phyloP scores from a whole-genome alignment of 2,888 invertebrate species.

The Polyommatus iphigenia region DNA sequence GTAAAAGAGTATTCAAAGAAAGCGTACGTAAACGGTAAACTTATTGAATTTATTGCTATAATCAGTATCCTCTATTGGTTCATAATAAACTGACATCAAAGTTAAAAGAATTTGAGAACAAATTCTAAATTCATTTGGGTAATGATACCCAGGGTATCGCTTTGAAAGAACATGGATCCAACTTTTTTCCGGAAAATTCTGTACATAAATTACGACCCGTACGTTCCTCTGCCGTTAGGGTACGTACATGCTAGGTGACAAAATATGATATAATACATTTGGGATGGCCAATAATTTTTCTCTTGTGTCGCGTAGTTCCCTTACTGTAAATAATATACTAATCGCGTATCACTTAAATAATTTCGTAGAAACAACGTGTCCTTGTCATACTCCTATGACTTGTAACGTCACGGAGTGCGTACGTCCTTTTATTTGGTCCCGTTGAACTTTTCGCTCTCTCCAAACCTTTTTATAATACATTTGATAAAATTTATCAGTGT shows the following conservation, averaged over 20 bases:
- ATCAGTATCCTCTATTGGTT: constrained; percentile 24
- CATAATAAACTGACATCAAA: constrained; percentile 27
- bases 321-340: no score
- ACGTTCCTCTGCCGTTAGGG: constrained; percentile 65
- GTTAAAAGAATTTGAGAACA: constrained; percentile 20
- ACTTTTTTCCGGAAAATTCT: constrained; percentile 69
- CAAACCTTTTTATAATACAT: constrained; percentile 29
- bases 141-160: constrained; percentile 51
- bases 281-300: background rate
- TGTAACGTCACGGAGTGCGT: background rate
- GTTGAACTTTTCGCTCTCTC: constrained; percentile 54
- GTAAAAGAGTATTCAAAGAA: background rate
- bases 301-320: no score
- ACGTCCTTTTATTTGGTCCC: constrained; percentile 53
- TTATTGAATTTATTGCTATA: constrained; percentile 21
- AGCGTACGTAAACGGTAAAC: background rate
- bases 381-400: background rate
- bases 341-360: background rate
- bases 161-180: constrained; percentile 47
- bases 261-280: background rate
- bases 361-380: background rate
- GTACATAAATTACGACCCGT: constrained; percentile 72
- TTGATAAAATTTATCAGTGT: constrained; percentile 28
- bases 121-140: constrained; percentile 38
- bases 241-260: background rate